Evolutionary conservation across 2,113 vertebrate species (phyloP), one percentile per base, ranked within the genome.

Genomic region (Callorhinus ursinus): DNA sequence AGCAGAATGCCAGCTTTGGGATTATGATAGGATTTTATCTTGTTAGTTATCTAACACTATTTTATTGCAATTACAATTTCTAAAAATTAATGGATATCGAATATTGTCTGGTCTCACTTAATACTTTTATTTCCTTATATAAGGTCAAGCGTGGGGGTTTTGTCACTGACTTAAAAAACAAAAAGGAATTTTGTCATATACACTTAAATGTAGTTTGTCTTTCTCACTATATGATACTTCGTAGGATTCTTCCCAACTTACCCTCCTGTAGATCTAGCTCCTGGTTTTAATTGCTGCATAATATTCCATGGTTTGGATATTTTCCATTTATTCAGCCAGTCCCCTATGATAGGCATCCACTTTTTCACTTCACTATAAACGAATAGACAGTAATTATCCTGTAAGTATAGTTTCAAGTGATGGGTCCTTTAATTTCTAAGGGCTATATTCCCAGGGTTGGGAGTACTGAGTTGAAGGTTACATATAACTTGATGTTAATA

Each of bases 61-160:
- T 90, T 84, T 80, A 53, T 55, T 85, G 15, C 7, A 74, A 49
- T 80, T 74, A 7, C 8, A 90, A 46, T 63, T 87, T 74, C 42
- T 46, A 53, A 94, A 97, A 55, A 86, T 79, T 87, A 96, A 88
- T 79, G 55, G 4, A 61, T 36, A 33, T 79, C 91, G 1, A 88
- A 89, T 93, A 94, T 97, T 87, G 11, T 65, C 46, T 91, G 65
- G 15, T 55, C 51, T 88, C 14, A 31, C 88, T 90, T 79, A 53
- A 90, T 59, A 85, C 1, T 1, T 87, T 74, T 53, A 49, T 76
- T 7, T 19, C 46, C 36, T 57, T 85, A 39, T 31, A 1, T 76
- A 93, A 76, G 72, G 1, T 88, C 22, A 94, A 91, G 49, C 33
- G 49, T 19, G 42, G 33, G 4, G 19, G 26, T 39, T 88, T 92